Conservation (phyloP, 2,113 vertebrate species). For the Pedetes capensis region DNA sequence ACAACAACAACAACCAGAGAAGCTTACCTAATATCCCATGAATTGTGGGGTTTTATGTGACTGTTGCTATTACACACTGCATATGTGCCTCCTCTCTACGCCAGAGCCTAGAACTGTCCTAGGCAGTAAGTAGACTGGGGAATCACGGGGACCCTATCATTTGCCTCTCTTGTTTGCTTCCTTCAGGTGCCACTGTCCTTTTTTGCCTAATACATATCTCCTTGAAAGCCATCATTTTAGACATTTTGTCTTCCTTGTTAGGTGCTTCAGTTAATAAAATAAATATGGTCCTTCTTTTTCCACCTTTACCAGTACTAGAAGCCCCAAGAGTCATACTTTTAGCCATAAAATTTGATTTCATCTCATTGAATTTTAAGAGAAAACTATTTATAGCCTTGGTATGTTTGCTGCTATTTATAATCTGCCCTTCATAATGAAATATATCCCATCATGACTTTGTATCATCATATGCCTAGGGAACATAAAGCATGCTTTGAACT, state of each 20-base stretch:
- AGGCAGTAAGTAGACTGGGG: fast-evolving
- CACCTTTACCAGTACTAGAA: background rate
- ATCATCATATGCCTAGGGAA: background rate
- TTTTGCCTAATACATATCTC: background rate
- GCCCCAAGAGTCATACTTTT: background rate
- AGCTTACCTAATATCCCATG: background rate
- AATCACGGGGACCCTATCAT: no score
- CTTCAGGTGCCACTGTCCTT: background rate
- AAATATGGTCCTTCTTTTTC: background rate
- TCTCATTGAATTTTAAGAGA: background rate
- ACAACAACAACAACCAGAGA: no score
- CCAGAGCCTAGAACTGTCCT: background rate
- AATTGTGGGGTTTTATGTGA: background rate
- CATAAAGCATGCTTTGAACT: background rate
- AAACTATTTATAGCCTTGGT: background rate
- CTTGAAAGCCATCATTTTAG: background rate
- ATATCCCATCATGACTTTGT: background rate
- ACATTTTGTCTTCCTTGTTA: background rate
- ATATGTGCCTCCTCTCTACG: fast-evolving
- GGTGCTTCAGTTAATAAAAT: background rate
- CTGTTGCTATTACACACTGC: background rate
- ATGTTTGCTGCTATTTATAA: background rate
- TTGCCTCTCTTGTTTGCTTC: background rate
- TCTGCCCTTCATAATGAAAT: background rate
- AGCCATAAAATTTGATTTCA: background rate